Percentiles rank a stretch among this genome's conserved stretches.
These are phyloP conservation scores for Erebia palarica DNA, from an alignment of 2,888 invertebrate genomes.

Conservation along the genomic window DNA sequence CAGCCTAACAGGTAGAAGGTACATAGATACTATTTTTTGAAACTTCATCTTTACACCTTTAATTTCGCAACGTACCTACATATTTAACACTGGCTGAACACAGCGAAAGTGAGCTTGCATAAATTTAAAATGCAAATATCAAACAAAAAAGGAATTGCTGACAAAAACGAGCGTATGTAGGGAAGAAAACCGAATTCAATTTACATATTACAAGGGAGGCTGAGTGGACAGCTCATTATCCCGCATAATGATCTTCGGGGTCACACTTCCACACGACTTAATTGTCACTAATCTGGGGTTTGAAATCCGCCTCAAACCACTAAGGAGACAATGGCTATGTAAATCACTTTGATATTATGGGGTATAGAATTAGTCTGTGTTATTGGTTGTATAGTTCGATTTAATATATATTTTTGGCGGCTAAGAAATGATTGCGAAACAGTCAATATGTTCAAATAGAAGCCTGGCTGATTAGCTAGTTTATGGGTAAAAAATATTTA, in stretches of 20 bases:
- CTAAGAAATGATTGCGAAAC: no score
- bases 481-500: no score
- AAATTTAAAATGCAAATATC: slow-evolving; percentile 25
- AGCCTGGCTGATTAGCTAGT: no score
- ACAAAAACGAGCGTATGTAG: slow-evolving; percentile 53
- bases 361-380: not conserved
- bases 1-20: not conserved
- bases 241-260: slow-evolving; percentile 71
- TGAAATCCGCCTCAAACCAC: slow-evolving; percentile 71
- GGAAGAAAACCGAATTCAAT: slow-evolving; percentile 69
- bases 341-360: not conserved
- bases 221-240: slow-evolving; percentile 79
- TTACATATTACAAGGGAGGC: slow-evolving; percentile 73
- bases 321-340: slow-evolving; percentile 1
- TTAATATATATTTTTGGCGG: no score
- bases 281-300: slow-evolving; percentile 78
- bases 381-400: no score
- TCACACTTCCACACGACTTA: slow-evolving; percentile 74
- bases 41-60: not conserved
- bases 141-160: slow-evolving; percentile 32
- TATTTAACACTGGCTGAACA: slow-evolving; percentile 23
- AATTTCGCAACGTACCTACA: not conserved
- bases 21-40: not conserved
- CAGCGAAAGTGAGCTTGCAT: slow-evolving; percentile 24
- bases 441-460: no score